Conservation (phyloP, 2,888 invertebrate species). For the Ernsta delagoae region DNA sequence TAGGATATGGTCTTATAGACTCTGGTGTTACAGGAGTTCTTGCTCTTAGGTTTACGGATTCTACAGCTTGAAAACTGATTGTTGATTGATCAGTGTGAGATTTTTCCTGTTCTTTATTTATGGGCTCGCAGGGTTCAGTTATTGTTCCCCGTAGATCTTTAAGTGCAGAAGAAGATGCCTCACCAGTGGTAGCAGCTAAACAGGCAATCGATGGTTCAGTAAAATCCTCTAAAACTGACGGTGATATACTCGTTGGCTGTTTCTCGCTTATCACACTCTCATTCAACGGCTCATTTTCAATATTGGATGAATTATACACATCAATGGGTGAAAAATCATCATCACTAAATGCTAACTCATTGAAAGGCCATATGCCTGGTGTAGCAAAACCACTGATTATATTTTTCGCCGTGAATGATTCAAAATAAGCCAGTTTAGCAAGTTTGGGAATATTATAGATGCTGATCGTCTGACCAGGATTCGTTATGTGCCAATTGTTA, state of each 20-base stretch:
- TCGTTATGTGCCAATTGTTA: not conserved
- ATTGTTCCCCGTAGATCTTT: no score
- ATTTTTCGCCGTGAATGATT: not conserved
- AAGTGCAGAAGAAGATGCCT: no score
- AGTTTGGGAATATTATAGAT: not conserved
- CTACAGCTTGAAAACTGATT: not conserved
- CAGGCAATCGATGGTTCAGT: no score
- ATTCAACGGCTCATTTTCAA: not conserved
- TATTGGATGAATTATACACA: not conserved
- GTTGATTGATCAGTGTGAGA: no score
- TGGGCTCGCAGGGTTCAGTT: no score
- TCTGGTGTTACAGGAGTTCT: not conserved
- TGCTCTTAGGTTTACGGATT: not conserved
- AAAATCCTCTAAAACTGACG: not conserved
- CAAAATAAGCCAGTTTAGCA: not conserved
- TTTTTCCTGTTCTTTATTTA: conserved; percentile 5
- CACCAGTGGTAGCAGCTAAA: no score
- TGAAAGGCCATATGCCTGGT: not conserved
- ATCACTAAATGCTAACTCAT: not conserved
- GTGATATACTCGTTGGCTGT: no score
- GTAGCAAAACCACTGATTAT: not conserved
- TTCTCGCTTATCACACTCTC: no score
- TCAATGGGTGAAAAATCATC: not conserved
- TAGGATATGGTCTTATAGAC: not conserved
- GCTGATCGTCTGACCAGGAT: not conserved